Conservation (phyloP, 2,888 invertebrate genomes). For the Beris morrisii region DNA sequence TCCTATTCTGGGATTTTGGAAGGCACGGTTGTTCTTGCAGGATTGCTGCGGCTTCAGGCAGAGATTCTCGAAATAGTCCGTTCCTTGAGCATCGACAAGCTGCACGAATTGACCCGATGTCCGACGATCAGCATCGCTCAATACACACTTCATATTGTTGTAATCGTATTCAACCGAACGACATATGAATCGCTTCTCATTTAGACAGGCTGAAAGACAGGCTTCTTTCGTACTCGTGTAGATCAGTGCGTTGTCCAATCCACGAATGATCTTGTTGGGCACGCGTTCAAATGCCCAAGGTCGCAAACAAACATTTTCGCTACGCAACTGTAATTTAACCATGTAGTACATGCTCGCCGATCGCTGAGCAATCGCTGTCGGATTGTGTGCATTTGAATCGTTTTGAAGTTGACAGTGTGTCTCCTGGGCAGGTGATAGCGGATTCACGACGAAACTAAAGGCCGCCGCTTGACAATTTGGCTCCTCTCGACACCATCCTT, state of each 20-base stretch:
- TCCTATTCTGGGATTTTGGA: slow-evolving; percentile 81
- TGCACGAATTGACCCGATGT: slow-evolving; percentile 88
- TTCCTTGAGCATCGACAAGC: slow-evolving; percentile 78
- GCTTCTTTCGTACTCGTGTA: slow-evolving; percentile 94
- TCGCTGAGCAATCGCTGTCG: slow-evolving; percentile 78
- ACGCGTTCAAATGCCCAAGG: slow-evolving; percentile 94
- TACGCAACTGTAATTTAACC: slow-evolving; percentile 83
- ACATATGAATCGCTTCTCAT: slow-evolving; percentile 90
- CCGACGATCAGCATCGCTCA: slow-evolving; percentile 86
- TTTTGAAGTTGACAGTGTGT: slow-evolving; percentile 89
- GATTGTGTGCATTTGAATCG: slow-evolving; percentile 88
- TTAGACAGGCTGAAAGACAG: slow-evolving; percentile 87
- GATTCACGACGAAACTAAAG: slow-evolving; percentile 91
- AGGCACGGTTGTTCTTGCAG: slow-evolving; percentile 80
- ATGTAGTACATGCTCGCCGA: slow-evolving; percentile 93
- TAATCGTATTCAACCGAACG: slow-evolving; percentile 93
- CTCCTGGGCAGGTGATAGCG: slow-evolving; percentile 88
- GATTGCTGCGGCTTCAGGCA: slow-evolving; percentile 87
- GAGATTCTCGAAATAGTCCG: slow-evolving; percentile 85
- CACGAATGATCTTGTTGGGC: slow-evolving; percentile 88
- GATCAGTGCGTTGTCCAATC: slow-evolving; percentile 87
- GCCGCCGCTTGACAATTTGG: slow-evolving; percentile 90
- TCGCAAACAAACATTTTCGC: slow-evolving; percentile 87
- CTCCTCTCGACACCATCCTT: slow-evolving; percentile 93
- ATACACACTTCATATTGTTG: slow-evolving; percentile 86